These are phyloP conservation scores for Apis laboriosa DNA, from an alignment of 1,140 invertebrate species.

Conservation along the genomic window DNA sequence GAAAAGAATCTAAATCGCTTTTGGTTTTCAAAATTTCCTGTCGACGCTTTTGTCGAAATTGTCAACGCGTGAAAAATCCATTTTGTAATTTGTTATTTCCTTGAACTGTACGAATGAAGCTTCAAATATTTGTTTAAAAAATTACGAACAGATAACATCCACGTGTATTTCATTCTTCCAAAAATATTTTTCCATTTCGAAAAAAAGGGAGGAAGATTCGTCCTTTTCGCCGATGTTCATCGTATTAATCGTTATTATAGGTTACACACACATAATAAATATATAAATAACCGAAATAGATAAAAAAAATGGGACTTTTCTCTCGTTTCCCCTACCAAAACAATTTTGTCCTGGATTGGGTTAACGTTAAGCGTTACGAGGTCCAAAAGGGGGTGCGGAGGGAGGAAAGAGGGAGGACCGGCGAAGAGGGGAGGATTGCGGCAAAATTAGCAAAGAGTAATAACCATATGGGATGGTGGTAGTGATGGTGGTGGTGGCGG, in stretches of 20 bases:
- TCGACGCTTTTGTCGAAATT: background rate
- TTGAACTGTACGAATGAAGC: too few species aligned
- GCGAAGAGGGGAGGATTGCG: conserved; percentile 37
- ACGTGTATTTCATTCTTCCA: background rate
- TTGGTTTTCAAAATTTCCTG: background rate
- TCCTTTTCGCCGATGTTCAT: conserved; percentile 42
- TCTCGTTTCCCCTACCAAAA: background rate
- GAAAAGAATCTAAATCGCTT: background rate
- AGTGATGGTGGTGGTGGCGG: conserved; percentile 32
- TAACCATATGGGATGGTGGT: conserved; percentile 39
- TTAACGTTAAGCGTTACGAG: conserved; percentile 57
- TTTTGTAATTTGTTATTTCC: too few species aligned
- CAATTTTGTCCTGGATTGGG: conserved; percentile 39
- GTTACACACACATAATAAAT: conserved; percentile 5
- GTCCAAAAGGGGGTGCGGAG: background rate
- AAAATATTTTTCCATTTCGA: too few species aligned
- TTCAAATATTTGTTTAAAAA: too few species aligned
- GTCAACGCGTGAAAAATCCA: background rate
- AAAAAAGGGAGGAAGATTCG: too few species aligned
- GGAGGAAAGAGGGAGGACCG: background rate
- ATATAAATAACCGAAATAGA: conserved; percentile 9
- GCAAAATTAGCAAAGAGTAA: conserved; percentile 59
- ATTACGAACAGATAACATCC: too few species aligned
- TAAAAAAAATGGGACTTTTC: background rate
- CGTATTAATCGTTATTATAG: background rate